Evolutionary conservation across 2,888 invertebrate species (phyloP).

Genomic region (Scaptomyza tumidula): DNA sequence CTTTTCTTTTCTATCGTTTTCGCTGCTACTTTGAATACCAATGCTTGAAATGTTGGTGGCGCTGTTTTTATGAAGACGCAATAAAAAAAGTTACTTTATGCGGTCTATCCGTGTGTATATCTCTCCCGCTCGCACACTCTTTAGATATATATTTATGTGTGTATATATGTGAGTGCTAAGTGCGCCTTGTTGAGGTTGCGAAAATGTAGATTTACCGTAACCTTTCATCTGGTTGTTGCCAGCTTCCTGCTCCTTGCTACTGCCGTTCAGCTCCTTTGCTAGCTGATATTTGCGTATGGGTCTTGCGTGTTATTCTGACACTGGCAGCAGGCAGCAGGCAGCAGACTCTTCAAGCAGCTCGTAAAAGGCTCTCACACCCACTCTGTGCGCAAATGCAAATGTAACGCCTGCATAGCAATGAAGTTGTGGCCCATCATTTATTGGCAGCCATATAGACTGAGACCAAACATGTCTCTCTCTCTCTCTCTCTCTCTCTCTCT

Average conservation of each 20-base stretch:
- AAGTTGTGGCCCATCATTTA: constrained; percentile 45
- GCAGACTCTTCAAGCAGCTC: constrained; percentile 40
- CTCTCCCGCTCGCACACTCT: neutral
- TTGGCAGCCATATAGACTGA: constrained; percentile 22
- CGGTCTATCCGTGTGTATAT: constrained; percentile 60
- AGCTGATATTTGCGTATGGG: constrained; percentile 35
- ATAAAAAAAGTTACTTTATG: constrained; percentile 78
- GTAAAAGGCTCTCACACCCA: constrained; percentile 61
- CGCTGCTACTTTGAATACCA: constrained; percentile 76
- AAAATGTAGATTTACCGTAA: constrained; percentile 72
- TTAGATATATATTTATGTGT: constrained; percentile 5
- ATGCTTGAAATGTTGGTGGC: constrained; percentile 66
- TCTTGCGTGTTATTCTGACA: constrained; percentile 61
- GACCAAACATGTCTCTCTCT: neutral
- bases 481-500: neutral
- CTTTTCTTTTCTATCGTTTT: constrained; percentile 28
- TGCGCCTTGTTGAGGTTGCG: constrained; percentile 68
- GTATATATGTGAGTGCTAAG: constrained; percentile 50
- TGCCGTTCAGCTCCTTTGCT: constrained; percentile 4
- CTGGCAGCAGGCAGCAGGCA: constrained; percentile 60
- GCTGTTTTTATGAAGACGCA: constrained; percentile 72
- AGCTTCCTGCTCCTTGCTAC: constrained; percentile 1
- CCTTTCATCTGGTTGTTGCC: constrained; percentile 45
- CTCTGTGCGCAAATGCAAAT: constrained; percentile 55
- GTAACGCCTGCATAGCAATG: constrained; percentile 60